Evolutionary conservation across 1,140 invertebrate genomes (phyloP).

Genomic region (Drosophila novamexicana): DNA sequence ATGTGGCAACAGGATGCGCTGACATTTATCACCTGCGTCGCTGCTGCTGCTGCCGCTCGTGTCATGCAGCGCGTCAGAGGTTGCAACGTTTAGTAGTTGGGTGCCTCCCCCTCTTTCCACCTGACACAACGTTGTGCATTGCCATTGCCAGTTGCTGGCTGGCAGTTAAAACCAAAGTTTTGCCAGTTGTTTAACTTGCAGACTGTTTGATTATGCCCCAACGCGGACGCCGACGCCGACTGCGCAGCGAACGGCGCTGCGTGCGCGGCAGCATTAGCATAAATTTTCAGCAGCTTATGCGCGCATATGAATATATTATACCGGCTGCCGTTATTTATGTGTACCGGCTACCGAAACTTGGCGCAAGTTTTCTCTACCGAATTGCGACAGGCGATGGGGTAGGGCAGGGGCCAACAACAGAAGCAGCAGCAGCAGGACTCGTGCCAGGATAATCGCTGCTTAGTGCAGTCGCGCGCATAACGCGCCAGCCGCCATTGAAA

Average conservation of each 20-base stretch:
- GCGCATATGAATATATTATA: conserved; percentile 75
- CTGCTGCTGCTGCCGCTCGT: neutral
- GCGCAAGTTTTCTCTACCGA: conserved; percentile 33
- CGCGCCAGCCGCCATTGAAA: conserved; percentile 60
- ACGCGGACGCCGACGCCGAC: neutral
- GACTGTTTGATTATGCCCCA: conserved; percentile 50
- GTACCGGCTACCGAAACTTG: conserved; percentile 49
- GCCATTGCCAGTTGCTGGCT: neutral
- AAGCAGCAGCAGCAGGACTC: conserved; percentile 18
- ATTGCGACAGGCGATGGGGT: neutral
- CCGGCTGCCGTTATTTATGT: conserved; percentile 38
- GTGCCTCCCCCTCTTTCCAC: too few relatives aligned
- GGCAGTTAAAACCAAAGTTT: conserved; percentile 26
- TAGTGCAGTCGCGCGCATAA: conserved; percentile 75
- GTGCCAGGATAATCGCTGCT: conserved; percentile 75
- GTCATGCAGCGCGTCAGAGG: neutral
- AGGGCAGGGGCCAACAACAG: neutral
- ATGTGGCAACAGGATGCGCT: conserved; percentile 74
- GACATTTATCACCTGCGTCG: conserved; percentile 74
- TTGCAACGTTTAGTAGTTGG: conserved; percentile 12
- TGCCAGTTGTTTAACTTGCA: conserved; percentile 30
- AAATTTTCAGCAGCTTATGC: conserved; percentile 69
- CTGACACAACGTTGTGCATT: neutral
- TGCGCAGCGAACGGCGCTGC: neutral
- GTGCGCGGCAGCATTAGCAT: conserved; percentile 61